Conservation (phyloP, 2,797 vertebrate species). For the Salmo trutta region DNA sequence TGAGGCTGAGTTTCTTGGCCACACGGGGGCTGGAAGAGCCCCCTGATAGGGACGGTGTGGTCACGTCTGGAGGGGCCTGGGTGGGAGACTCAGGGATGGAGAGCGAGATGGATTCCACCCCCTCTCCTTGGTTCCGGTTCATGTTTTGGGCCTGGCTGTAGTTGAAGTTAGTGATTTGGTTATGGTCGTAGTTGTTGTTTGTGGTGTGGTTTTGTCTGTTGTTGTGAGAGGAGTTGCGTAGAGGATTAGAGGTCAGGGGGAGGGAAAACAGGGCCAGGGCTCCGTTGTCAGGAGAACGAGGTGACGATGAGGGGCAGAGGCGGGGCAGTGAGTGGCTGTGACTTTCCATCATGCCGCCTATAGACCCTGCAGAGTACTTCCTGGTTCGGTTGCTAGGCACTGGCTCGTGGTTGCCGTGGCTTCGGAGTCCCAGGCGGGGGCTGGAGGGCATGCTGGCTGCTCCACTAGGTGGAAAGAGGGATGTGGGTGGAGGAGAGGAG, state of each 20-base stretch:
- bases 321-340: constrained; percentile 91
- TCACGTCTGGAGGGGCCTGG: constrained; percentile 77
- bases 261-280: constrained; percentile 51
- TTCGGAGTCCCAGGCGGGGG: constrained; percentile 85
- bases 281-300: constrained; percentile 68
- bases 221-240: constrained; percentile 38
- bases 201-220: constrained; percentile 58
- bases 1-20: constrained; percentile 92
- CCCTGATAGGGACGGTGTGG: constrained; percentile 75
- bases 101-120: constrained; percentile 84
- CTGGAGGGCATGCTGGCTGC: constrained; percentile 94
- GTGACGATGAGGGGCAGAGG: constrained; percentile 76
- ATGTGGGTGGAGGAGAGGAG: constrained; percentile 54
- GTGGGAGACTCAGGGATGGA: constrained; percentile 66
- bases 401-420: constrained; percentile 47
- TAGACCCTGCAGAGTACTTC: constrained; percentile 86
- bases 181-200: constrained; percentile 67
- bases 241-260: constrained; percentile 69
- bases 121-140: constrained; percentile 72
- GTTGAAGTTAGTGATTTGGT: constrained; percentile 44
- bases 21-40: constrained; percentile 86
- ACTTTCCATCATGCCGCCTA: constrained; percentile 82
- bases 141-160: constrained; percentile 53
- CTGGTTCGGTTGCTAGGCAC: constrained; percentile 62
- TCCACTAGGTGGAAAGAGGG: constrained; percentile 64